Conservation (phyloP, 2,888 invertebrate genomes). For the Strigamia maritima region DNA sequence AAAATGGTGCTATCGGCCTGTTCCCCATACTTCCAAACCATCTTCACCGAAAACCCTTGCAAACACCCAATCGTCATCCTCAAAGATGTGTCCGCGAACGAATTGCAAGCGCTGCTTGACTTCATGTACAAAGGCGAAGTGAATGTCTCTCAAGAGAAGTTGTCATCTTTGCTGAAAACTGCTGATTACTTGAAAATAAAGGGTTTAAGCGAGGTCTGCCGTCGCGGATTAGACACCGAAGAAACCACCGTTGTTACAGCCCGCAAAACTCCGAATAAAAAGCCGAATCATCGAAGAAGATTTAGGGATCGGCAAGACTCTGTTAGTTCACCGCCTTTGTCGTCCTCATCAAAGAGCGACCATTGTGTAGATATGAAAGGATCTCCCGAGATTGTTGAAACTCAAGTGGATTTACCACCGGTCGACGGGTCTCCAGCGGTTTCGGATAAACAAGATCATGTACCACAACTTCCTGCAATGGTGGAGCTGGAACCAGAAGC, state of each 20-base stretch:
- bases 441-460: conserved; percentile 16
- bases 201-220: conserved; percentile 73
- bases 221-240: neutral
- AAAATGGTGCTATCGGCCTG: conserved; percentile 84
- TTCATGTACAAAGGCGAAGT: conserved; percentile 96
- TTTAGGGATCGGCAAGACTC: neutral
- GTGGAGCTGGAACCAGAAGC: neutral
- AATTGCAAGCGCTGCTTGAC: conserved; percentile 82
- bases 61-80: conserved; percentile 90
- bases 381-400: conserved; percentile 34
- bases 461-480: neutral
- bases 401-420: conserved; percentile 34
- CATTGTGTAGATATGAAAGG: conserved; percentile 20
- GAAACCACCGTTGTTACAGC: conserved; percentile 28
- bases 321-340: neutral
- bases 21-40: conserved; percentile 83
- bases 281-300: neutral
- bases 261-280: neutral
- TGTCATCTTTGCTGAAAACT: conserved; percentile 81
- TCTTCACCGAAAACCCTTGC: conserved; percentile 85
- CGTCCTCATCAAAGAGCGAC: neutral
- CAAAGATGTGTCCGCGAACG: conserved; percentile 85
- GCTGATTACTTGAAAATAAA: conserved; percentile 89
- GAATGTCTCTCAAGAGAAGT: conserved; percentile 84
- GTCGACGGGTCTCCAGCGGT: neutral